These are phyloP conservation scores for Astreopora myriophthalma DNA, from an alignment of 64 coral and sea anemone genomes.

Conservation along the genomic window DNA sequence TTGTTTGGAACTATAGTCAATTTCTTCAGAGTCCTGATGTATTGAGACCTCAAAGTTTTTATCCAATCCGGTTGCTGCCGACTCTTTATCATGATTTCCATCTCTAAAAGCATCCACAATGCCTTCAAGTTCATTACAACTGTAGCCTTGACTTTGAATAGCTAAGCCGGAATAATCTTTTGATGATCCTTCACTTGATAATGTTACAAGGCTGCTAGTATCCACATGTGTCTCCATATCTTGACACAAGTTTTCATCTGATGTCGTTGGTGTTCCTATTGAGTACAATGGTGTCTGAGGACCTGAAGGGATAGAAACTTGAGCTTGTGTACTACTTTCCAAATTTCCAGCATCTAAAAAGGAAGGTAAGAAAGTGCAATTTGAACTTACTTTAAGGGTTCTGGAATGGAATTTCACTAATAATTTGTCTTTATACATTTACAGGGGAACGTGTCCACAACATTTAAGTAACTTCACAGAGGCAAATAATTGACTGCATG, in stretches of 20 bases:
- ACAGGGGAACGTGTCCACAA: neutral
- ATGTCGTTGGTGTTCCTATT: slow-evolving; percentile 64
- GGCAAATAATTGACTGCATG: neutral
- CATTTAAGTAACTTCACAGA: neutral
- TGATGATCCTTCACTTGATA: neutral
- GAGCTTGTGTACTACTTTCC: neutral
- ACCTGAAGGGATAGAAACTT: neutral
- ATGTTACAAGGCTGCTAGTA: neutral
- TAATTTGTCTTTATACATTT: neutral
- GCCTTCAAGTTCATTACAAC: neutral
- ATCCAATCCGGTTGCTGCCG: neutral
- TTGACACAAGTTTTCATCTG: slow-evolving; percentile 59
- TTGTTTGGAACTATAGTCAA: neutral
- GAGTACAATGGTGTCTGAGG: slow-evolving; percentile 33
- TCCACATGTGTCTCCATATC: neutral
- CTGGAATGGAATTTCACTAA: neutral
- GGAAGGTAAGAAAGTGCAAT: neutral
- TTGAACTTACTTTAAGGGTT: neutral
- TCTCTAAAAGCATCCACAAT: neutral
- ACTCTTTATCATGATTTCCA: neutral
- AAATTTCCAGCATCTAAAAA: neutral
- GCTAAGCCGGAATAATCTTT: neutral
- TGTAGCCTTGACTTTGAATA: neutral
- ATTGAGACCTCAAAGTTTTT: neutral
- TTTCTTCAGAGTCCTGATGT: neutral